Percentiles rank a stretch among this genome's conserved stretches.
Conservation (phyloP, 2,113 vertebrate species). For the Actinemys pallida region DNA sequence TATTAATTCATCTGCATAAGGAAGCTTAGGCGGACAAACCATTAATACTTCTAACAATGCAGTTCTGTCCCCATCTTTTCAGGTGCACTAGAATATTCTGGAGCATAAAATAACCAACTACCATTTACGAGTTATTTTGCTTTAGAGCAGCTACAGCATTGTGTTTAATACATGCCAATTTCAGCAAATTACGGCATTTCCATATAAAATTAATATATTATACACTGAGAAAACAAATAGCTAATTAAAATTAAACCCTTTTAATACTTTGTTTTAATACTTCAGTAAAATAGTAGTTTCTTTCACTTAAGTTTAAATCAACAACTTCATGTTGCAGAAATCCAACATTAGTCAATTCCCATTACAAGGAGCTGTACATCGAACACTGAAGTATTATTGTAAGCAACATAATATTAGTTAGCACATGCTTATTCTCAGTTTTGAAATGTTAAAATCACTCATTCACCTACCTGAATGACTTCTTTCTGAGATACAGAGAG, state of each 20-base stretch:
- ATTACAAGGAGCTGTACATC: neutral
- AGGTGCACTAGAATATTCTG: neutral
- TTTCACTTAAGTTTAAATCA: neutral
- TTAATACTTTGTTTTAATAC: neutral
- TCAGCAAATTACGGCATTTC: neutral
- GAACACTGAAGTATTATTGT: neutral
- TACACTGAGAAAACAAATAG: neutral
- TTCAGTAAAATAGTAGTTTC: neutral
- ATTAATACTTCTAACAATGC: neutral
- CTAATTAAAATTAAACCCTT: neutral
- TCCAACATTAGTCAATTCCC: neutral
- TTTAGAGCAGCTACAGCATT: neutral
- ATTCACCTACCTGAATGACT: slow-evolving; percentile 73
- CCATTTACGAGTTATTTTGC: neutral
- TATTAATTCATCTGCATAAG: neutral
- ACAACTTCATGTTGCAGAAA: neutral
- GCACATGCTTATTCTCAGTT: neutral
- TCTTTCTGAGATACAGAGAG: slow-evolving; percentile 73
- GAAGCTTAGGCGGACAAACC: neutral
- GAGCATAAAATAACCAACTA: neutral
- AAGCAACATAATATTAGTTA: neutral
- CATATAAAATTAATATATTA: neutral
- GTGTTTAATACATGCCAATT: neutral
- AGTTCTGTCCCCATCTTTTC: neutral
- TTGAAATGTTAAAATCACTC: neutral